These are phyloP conservation scores for Phalacrocorax pelagicus DNA, from an alignment of 2,113 vertebrate genomes.

Conservation along the genomic window DNA sequence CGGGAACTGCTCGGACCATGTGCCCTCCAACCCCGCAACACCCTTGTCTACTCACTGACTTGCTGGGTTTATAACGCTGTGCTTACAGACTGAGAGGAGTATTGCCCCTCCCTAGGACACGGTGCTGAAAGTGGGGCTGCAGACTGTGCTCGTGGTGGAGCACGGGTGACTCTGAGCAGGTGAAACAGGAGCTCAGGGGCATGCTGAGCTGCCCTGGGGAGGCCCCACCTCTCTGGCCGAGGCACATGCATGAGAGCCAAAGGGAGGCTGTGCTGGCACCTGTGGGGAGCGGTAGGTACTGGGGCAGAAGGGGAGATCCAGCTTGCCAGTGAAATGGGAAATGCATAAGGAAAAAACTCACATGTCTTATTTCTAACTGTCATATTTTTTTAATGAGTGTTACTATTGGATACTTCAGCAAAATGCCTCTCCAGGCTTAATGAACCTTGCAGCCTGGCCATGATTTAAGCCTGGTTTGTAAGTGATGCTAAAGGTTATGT, in stretches of 20 bases:
- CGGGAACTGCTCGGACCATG: background rate
- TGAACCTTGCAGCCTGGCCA: background rate
- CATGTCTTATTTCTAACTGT: background rate
- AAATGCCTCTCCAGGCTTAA: background rate
- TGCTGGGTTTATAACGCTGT: accelerated
- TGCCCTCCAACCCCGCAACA: background rate
- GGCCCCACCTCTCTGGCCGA: background rate
- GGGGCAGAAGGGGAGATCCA: background rate
- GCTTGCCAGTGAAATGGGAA: background rate
- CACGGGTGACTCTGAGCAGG: background rate
- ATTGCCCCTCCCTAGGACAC: accelerated
- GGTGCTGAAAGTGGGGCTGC: background rate
- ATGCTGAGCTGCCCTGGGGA: background rate
- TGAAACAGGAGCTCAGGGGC: background rate
- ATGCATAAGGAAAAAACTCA: background rate
- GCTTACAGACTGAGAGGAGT: background rate
- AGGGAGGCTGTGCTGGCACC: accelerated
- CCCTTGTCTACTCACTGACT: accelerated
- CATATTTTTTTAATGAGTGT: background rate
- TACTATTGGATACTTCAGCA: background rate
- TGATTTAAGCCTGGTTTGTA: background rate
- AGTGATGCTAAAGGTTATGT: background rate
- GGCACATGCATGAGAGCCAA: accelerated
- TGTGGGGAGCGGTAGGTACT: accelerated
- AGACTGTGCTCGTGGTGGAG: accelerated